phyloP scores from a whole-genome alignment of 2,797 vertebrate genomes.

The Aplochiton taeniatus region DNA sequence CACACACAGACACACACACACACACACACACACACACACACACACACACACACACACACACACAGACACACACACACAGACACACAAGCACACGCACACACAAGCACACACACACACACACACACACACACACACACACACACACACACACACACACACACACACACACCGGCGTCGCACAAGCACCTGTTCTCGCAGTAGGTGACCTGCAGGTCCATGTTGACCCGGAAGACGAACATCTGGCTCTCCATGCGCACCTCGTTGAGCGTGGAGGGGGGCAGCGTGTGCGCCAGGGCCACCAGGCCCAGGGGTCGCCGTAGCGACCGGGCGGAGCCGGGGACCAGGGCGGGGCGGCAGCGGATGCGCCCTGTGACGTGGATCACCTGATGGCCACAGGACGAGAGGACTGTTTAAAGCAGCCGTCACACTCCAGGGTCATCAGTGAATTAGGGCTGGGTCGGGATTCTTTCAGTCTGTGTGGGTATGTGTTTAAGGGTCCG shows the following conservation, averaged over 20 bases:
- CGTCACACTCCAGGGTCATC: too few relatives aligned
- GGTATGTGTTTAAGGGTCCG: not conserved
- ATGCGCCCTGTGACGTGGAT: slow-evolving; percentile 88
- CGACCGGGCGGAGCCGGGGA: slow-evolving; percentile 71
- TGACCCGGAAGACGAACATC: slow-evolving; percentile 90
- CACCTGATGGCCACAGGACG: slow-evolving; percentile 71
- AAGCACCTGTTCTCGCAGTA: slow-evolving; percentile 91
- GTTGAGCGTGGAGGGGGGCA: slow-evolving; percentile 86
- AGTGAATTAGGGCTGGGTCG: too few relatives aligned
- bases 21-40: slow-evolving; percentile 5
- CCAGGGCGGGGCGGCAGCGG: slow-evolving; percentile 77
- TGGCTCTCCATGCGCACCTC: slow-evolving; percentile 90
- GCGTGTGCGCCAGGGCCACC: slow-evolving; percentile 85
- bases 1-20: slow-evolving; percentile 3
- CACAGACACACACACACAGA: slow-evolving; percentile 1
- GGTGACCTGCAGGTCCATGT: slow-evolving; percentile 89
- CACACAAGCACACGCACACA: too few relatives aligned
- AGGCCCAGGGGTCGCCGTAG: slow-evolving; percentile 80
- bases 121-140: slow-evolving; percentile 8
- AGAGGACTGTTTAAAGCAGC: not conserved
- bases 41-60: not conserved
- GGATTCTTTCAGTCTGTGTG: not conserved
- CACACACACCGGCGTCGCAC: not conserved
- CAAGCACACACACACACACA: not conserved
- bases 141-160: not conserved